These are phyloP conservation scores for Idris sp. DNA, from an alignment of 1,140 invertebrate species.

Conservation along the genomic window DNA sequence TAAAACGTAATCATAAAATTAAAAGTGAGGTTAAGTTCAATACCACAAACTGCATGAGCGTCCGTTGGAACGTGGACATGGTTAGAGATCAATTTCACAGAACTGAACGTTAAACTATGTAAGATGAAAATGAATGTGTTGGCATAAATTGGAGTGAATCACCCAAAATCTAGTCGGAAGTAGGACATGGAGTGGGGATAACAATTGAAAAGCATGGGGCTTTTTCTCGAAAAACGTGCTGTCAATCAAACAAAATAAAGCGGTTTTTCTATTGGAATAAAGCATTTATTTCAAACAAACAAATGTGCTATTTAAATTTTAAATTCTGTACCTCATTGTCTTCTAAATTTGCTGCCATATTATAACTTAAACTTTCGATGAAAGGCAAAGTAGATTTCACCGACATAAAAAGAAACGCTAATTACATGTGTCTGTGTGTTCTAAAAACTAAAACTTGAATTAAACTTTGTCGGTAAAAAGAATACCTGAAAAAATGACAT, in stretches of 20 bases:
- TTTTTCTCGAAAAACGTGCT: too few relatives aligned
- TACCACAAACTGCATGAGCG: conserved; percentile 26
- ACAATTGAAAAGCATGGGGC: too few relatives aligned
- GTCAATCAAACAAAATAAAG: conserved; percentile 14
- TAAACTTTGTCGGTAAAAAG: too few relatives aligned
- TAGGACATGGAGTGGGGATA: too few relatives aligned
- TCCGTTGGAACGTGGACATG: conserved; percentile 14
- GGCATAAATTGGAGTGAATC: too few relatives aligned
- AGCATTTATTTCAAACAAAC: conserved; percentile 2
- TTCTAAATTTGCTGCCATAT: conserved; percentile 25
- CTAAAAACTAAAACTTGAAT: too few relatives aligned
- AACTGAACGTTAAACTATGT: too few relatives aligned
- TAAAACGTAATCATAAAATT: neutral
- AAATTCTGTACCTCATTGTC: conserved; percentile 26
- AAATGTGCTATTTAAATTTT: neutral
- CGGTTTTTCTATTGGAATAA: neutral
- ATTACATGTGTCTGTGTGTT: neutral
- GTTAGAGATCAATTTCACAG: neutral
- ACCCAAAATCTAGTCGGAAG: too few relatives aligned
- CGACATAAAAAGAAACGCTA: conserved; percentile 11
- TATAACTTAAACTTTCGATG: conserved; percentile 1
- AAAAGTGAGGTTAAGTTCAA: conserved; percentile 31
- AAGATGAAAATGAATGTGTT: too few relatives aligned
- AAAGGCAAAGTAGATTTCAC: conserved; percentile 3
- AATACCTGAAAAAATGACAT: too few relatives aligned